Base-by-base conservation (phyloP, 2,888 invertebrate genomes). In the Syrphus vitripennis region DNA sequence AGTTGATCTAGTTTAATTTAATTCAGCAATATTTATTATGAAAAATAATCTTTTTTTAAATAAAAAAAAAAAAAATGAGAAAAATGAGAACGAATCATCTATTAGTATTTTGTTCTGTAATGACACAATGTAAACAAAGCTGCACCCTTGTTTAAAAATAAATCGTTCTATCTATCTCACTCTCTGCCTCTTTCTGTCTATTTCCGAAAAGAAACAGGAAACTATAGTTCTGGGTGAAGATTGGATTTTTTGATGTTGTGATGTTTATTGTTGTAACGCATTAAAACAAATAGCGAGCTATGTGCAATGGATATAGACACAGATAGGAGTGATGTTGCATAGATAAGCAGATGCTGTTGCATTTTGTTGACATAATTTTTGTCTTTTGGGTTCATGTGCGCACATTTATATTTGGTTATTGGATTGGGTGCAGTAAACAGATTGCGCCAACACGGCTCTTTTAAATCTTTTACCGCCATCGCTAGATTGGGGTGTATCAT, bases 131-230 rank as follows among this genome's bases (percentile, higher is more conserved):
- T 81, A 84, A 84, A 84, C 71, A 72, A 76, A 71, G 84, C 76
- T 84, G 84, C 81, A 81, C 81, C 76, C 84, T 69, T 81, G 81
- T 81, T 84, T 76, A 76, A 69, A 84, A 81, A 76, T 76, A 80
- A 83, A 75, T 63, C 67, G 40, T 31, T 26, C 24, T 59, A 14
- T 14, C 37, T 19, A 24, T 19, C 34, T 21, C 6, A 45, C 10
- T 16, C 29, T 40, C 29, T 53, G 42, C 14, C 24, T 50, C 6
- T 5, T 2, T 50, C 6, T 50, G 6, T 50, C 3, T 50, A 26
- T 40, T 59, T 59, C 10, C 12, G 34, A 59, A 59, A 7, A 75
- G 16, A 42, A 45, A 37, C 69, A 78, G 78, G 83, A 78, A 83
- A 83, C 65, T 29, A 50, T 9, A 37, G 21, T 14, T 45, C 37